A percentile compares a stretch with the other conserved stretches of the same genome.
phyloP scores from a whole-genome alignment of 2,797 vertebrate genomes.

The Kryptopterus vitreolus region DNA sequence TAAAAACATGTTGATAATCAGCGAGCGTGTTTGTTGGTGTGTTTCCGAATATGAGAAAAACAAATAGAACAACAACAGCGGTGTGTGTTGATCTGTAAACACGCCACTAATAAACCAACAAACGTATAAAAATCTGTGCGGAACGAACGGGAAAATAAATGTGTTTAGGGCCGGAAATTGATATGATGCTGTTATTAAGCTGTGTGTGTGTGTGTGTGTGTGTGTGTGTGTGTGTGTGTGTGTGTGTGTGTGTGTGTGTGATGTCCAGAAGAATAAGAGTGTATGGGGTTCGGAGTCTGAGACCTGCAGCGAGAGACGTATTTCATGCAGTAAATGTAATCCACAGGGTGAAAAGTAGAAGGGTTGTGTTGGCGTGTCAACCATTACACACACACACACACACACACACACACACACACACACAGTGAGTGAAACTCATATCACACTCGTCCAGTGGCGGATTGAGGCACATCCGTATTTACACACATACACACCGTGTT shows the following conservation, averaged over 20 bases:
- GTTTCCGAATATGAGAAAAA: neutral
- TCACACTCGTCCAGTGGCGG: constrained; percentile 76
- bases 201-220: neutral
- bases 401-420: too few species aligned
- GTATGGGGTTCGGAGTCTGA: constrained; percentile 10
- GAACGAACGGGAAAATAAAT: neutral
- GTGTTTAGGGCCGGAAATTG: neutral
- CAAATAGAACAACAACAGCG: neutral
- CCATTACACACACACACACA: neutral
- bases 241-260: too few species aligned
- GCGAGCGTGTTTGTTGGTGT: too few species aligned
- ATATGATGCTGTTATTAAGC: neutral
- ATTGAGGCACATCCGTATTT: constrained; percentile 75
- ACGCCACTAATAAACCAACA: too few species aligned
- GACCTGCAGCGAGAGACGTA: neutral
- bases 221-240: too few species aligned
- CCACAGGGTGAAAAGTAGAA: constrained; percentile 26
- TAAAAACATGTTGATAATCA: neutral
- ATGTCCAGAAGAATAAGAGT: neutral
- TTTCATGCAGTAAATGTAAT: constrained; percentile 36
- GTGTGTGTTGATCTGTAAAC: too few species aligned
- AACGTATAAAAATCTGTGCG: too few species aligned
- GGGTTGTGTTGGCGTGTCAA: constrained; percentile 23
- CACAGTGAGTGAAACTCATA: constrained; percentile 75
- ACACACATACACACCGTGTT: constrained; percentile 75